Conservation (phyloP, 2,113 vertebrate species). For the Theristicus caerulescens region DNA sequence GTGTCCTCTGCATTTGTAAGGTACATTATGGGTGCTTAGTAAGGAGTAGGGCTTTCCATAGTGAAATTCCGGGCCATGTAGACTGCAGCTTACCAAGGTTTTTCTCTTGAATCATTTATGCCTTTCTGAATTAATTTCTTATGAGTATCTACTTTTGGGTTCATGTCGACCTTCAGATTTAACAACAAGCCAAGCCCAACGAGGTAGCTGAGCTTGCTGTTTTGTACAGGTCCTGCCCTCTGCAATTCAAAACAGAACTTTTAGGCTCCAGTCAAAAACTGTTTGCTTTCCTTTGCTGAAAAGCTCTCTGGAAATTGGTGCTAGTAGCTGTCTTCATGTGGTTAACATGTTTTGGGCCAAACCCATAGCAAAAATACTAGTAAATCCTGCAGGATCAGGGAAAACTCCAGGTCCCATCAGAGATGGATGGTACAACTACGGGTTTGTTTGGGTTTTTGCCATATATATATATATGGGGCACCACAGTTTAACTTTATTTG, state of each 20-base stretch:
- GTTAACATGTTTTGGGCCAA: background rate
- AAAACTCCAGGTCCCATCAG: background rate
- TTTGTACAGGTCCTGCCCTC: background rate
- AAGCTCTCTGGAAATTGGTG: background rate
- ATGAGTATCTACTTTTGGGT: constrained; percentile 17
- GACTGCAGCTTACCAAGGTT: background rate
- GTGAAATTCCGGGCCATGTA: background rate
- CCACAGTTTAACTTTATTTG: background rate
- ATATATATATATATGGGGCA: background rate
- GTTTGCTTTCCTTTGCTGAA: background rate
- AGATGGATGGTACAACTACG: background rate
- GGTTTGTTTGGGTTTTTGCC: background rate
- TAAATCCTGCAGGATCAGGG: background rate
- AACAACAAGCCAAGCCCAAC: background rate
- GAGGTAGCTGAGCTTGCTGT: constrained; percentile 1
- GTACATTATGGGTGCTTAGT: background rate
- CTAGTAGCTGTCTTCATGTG: background rate
- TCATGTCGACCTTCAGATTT: background rate
- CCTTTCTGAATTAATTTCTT: constrained; percentile 48
- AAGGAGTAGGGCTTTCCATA: background rate
- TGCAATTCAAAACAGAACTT: constrained; percentile 1
- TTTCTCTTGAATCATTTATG: constrained; percentile 56
- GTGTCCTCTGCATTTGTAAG: background rate
- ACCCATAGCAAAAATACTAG: background rate
- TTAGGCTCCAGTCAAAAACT: background rate